These are phyloP conservation scores for Dynastes grantii DNA, from an alignment of 2,888 invertebrate genomes.

Conservation along the genomic window DNA sequence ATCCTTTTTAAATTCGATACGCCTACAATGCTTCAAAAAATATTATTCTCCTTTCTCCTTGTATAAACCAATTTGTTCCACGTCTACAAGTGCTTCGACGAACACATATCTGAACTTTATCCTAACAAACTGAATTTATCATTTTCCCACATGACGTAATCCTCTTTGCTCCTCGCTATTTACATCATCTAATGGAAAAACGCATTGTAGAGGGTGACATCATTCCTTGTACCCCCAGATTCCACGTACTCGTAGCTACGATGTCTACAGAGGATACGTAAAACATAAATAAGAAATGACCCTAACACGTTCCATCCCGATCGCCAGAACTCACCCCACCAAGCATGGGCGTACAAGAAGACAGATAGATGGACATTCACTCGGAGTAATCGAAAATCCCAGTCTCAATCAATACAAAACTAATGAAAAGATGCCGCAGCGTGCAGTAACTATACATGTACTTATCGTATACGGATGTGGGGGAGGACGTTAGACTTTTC, in stretches of 20 bases:
- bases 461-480: neutral
- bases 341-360: neutral
- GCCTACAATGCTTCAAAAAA: too few species aligned
- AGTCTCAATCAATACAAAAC: constrained; percentile 36
- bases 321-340: constrained; percentile 12
- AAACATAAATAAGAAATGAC: constrained; percentile 49
- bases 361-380: constrained; percentile 19
- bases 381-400: constrained; percentile 36
- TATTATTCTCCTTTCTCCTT: too few species aligned
- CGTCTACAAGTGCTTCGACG: neutral
- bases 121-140: neutral
- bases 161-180: constrained; percentile 19
- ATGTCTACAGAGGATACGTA: constrained; percentile 23
- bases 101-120: neutral
- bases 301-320: constrained; percentile 17
- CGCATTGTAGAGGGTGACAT: constrained; percentile 25
- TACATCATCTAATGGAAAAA: constrained; percentile 30
- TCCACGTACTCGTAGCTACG: neutral
- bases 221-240: neutral
- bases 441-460: neutral
- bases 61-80: too few species aligned
- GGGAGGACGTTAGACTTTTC: neutral
- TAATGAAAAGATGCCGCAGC: constrained; percentile 29
- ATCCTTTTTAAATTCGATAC: too few species aligned
- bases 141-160: constrained; percentile 32